Percentiles rank a stretch among this genome's conserved stretches.
Conservation (phyloP, 2,113 vertebrate species). For the Dromaius novaehollandiae region DNA sequence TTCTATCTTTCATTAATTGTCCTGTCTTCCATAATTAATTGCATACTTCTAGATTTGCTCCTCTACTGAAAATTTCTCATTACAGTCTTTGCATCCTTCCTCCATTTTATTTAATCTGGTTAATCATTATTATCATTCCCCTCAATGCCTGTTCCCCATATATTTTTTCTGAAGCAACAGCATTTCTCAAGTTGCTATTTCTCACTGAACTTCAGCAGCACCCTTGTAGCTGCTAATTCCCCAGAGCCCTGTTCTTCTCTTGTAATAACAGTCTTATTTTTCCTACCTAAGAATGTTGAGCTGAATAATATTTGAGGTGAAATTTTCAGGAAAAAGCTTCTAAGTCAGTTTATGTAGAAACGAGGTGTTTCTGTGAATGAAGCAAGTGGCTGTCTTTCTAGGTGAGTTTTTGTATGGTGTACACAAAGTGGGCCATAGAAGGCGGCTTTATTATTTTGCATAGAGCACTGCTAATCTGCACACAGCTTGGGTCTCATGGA, state of each 20-base stretch:
- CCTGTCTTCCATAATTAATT: not conserved
- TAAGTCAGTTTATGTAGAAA: not conserved
- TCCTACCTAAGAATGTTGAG: not conserved
- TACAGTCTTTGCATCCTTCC: not conserved
- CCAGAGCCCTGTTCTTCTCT: not conserved
- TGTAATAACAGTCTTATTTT: not conserved
- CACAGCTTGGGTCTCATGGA: not conserved
- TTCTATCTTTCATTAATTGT: not conserved
- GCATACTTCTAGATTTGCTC: not conserved
- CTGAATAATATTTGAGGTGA: not conserved
- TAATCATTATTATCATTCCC: not conserved
- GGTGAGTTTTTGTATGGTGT: not conserved
- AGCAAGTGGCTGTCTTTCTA: not conserved
- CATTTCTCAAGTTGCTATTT: conserved; percentile 24
- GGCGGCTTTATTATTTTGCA: not conserved
- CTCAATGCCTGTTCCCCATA: not conserved
- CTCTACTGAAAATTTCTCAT: not conserved
- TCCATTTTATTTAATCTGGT: not conserved
- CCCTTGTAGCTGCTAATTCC: not conserved
- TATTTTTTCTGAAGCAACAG: not conserved
- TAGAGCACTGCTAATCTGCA: not conserved
- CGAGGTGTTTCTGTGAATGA: not conserved
- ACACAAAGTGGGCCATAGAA: fast-evolving
- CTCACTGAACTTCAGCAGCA: not conserved
- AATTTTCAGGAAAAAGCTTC: not conserved